Evolutionary conservation across 2,113 vertebrate genomes (phyloP), one percentile per base, ranked within the genome.

Genomic region (Rhodinocichla rosea): DNA sequence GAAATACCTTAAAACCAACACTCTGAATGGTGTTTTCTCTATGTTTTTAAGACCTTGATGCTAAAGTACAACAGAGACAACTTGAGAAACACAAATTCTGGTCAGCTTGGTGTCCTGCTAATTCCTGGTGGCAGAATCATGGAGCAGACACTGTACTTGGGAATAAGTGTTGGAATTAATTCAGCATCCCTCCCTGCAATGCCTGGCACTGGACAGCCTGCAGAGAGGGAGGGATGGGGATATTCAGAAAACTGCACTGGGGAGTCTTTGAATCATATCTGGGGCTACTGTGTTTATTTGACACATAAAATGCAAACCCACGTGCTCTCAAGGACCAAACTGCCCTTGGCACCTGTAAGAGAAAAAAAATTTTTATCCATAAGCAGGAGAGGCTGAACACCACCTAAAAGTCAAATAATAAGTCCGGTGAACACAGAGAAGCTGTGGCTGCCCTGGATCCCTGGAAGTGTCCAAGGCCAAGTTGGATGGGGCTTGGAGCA

Each of bases 401-500:
- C 17, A 23, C 6, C 59, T 53, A 0, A 3, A 21, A 57, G 15
- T 35, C n/a, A 69, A 49, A 89, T 26, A 63, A 28, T 12, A 30
- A 83, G 8, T 40, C 11, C 47, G 32, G 35, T 23, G 50, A 73
- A 30, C 13, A 15, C 27, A 69, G 22, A 50, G 7, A 2, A 44
- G 32, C 4, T 50, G 62, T 27, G 73, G 17, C 37, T 87, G 63
- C 33, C 22, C 39, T 53, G 47, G 37, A 33, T 26, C 32, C 68
- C 60, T 74, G 28, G 27, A 2, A 40, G 14, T 53, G 53, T 2
- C 62, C 62, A 35, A 37, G 37, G 15, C 12, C 37, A 16, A 27
- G 12, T 0, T 81, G 59, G 57, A 80, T 0, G 0, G 69, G 1
- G 20, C n/a, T 82, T n/a, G 62, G 20, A 82, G 13, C 20, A 47